These are phyloP conservation scores for Smittia aterrima DNA, from an alignment of 2,888 invertebrate genomes.

Conservation along the genomic window DNA sequence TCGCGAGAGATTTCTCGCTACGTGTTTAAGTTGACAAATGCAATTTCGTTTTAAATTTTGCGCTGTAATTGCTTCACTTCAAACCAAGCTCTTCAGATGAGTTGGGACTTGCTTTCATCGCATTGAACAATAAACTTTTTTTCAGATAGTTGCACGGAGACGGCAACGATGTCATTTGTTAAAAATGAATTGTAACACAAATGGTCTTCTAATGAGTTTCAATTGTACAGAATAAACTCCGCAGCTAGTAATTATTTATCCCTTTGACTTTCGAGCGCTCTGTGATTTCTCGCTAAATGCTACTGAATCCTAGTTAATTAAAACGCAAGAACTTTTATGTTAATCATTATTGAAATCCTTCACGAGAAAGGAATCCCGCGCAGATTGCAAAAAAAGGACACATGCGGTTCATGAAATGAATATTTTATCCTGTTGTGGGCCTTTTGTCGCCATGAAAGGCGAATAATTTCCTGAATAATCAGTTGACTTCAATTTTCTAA, in stretches of 20 bases:
- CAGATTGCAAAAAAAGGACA: neutral
- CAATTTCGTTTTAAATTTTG: neutral
- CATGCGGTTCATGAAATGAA: slow-evolving; percentile 28
- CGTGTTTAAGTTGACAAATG: slow-evolving; percentile 12
- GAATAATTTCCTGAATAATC: slow-evolving; percentile 20
- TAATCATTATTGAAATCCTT: neutral
- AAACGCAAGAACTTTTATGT: neutral
- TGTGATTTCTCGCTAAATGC: neutral
- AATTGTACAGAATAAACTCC: too few species aligned
- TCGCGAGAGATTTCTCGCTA: neutral
- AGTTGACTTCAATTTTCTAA: neutral
- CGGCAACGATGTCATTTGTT: too few species aligned
- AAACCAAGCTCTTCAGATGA: too few species aligned
- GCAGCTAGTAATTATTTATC: neutral
- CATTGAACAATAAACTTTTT: too few species aligned
- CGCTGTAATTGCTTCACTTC: too few species aligned
- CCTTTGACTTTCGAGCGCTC: neutral
- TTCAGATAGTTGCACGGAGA: too few species aligned
- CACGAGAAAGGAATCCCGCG: neutral
- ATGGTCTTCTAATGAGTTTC: too few species aligned
- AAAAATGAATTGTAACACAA: too few species aligned
- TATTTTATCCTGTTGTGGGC: slow-evolving; percentile 5
- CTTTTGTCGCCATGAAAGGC: slow-evolving; percentile 5
- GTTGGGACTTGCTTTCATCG: too few species aligned
- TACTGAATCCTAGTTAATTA: neutral